Conservation (phyloP, 2,113 vertebrate genomes). For the Neodontobutis hainanensis region DNA sequence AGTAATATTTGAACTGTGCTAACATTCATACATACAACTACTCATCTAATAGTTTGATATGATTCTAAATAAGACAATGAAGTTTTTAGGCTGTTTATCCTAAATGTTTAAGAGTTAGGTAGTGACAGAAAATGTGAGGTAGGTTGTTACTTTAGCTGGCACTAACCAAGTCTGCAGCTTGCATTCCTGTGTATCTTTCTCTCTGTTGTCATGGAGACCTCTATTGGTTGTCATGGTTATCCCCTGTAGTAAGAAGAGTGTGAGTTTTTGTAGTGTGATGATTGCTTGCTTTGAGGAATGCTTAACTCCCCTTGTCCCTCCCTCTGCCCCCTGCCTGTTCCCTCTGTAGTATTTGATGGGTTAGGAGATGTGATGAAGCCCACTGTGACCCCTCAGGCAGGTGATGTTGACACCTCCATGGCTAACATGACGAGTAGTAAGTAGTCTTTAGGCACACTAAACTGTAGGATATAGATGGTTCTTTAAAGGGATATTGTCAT, state of each 20-base stretch:
- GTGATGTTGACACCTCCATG: slow-evolving; percentile 94
- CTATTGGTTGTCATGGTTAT: slow-evolving; percentile 64
- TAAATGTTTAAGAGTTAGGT: neutral
- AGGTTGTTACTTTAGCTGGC: neutral
- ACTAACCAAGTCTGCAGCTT: slow-evolving; percentile 1
- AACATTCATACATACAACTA: neutral
- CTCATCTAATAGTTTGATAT: no score
- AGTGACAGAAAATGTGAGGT: neutral
- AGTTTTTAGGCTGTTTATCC: neutral
- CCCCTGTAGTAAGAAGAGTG: slow-evolving; percentile 39
- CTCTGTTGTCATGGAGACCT: slow-evolving; percentile 68
- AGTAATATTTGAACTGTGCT: slow-evolving; percentile 4
- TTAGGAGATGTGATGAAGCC: slow-evolving; percentile 98
- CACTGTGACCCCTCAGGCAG: slow-evolving; percentile 88
- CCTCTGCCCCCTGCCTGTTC: slow-evolving; percentile 58
- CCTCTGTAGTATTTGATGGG: slow-evolving; percentile 89
- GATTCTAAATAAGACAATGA: no score
- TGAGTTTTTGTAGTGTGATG: slow-evolving; percentile 42
- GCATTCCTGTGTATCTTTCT: slow-evolving; percentile 27
- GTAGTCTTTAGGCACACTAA: slow-evolving; percentile 67
- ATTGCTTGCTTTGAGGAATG: slow-evolving; percentile 42
- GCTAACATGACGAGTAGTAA: slow-evolving; percentile 98
- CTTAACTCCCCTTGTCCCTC: slow-evolving; percentile 57
- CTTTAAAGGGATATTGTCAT: neutral
- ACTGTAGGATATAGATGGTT: neutral